Evolutionary conservation across 2,888 invertebrate species (phyloP).

Genomic region (Melanophora roralis): DNA sequence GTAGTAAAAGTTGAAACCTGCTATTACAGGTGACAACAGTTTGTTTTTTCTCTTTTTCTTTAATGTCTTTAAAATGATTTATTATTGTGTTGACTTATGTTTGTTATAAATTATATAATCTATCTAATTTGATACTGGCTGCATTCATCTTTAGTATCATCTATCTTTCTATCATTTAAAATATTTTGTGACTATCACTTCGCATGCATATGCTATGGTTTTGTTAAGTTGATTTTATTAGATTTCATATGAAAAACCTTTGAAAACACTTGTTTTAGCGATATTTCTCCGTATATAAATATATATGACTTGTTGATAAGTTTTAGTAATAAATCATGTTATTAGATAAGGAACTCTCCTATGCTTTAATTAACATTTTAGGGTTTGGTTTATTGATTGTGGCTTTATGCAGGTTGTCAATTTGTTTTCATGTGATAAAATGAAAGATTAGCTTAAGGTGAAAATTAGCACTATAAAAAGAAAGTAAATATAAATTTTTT

Average conservation of each 20-base stretch:
- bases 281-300: background rate
- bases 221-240: slow-evolving; percentile 25
- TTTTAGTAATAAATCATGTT: slow-evolving; percentile 48
- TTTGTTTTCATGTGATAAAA: background rate
- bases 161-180: background rate
- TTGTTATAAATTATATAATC: slow-evolving; percentile 47
- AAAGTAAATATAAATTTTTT: background rate
- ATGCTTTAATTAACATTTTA: slow-evolving; percentile 40
- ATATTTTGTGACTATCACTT: background rate
- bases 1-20: slow-evolving; percentile 20
- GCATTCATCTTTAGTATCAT: too few relatives aligned
- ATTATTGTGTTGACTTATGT: slow-evolving; percentile 49
- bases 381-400: background rate
- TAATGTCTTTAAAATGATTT: slow-evolving; percentile 46
- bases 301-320: background rate
- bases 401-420: slow-evolving; percentile 10
- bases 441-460: background rate
- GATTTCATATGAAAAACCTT: slow-evolving; percentile 18
- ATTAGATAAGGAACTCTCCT: slow-evolving; percentile 27
- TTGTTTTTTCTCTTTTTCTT: background rate
- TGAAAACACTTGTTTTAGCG: slow-evolving; percentile 48
- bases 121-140: slow-evolving; percentile 37
- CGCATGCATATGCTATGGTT: background rate
- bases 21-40: slow-evolving; percentile 54
- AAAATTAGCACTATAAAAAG: background rate